Evolutionary conservation across 2,888 invertebrate species (phyloP).

Genomic region (Hedychridium roseum): DNA sequence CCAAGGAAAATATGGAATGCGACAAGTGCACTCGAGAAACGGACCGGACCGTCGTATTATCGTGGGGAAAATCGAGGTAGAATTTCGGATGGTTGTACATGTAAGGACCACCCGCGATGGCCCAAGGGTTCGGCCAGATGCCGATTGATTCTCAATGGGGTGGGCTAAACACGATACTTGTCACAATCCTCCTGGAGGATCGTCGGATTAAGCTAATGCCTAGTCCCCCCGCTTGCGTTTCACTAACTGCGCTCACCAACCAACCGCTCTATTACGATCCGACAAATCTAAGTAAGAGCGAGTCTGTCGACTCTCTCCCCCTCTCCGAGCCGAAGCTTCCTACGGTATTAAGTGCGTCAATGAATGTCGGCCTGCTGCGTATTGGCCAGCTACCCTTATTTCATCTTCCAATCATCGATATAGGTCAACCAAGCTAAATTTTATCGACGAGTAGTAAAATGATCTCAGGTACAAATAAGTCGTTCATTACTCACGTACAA

Average conservation of each 20-base stretch:
- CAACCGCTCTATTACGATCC: conserved; percentile 35
- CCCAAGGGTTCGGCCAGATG: conserved; percentile 34
- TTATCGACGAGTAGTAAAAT: too few species aligned
- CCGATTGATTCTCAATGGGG: conserved; percentile 48
- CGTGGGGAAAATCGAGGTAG: too few species aligned
- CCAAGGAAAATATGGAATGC: too few species aligned
- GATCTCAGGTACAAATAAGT: too few species aligned
- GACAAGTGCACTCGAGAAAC: too few species aligned
- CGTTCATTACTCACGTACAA: too few species aligned
- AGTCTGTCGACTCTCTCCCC: conserved; percentile 40
- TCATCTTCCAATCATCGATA: too few species aligned
- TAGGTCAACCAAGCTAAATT: too few species aligned
- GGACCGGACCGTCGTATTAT: too few species aligned
- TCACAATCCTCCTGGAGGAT: conserved; percentile 37
- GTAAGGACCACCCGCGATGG: conserved; percentile 35
- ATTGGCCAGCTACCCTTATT: too few species aligned
- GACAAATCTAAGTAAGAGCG: conserved; percentile 40
- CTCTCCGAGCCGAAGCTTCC: conserved; percentile 17
- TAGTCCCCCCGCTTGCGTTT: background rate
- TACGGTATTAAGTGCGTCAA: background rate
- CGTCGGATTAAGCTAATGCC: conserved; percentile 45
- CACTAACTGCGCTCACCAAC: too few species aligned
- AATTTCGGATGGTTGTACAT: too few species aligned
- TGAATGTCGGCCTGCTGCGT: conserved; percentile 5
- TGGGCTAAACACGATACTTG: conserved; percentile 57